Percentiles rank a stretch among this genome's conserved stretches.
These are phyloP conservation scores for Acronicta aceris DNA, from an alignment of 2,888 invertebrate genomes.

Conservation along the genomic window DNA sequence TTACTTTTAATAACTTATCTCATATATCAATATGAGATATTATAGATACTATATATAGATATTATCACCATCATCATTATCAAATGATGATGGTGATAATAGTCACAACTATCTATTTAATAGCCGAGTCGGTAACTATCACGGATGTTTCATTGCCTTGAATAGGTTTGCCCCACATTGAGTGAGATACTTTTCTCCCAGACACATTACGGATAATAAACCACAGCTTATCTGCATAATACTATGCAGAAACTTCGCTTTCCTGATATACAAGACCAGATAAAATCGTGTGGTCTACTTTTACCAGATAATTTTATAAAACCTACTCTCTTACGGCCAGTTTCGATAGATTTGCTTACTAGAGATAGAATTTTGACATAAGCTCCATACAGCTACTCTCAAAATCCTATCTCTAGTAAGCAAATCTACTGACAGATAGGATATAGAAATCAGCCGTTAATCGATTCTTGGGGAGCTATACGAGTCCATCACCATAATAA, in stretches of 20 bases:
- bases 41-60: too few relatives aligned
- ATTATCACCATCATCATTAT: too few relatives aligned
- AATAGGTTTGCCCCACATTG: conserved; percentile 27
- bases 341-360: conserved; percentile 1
- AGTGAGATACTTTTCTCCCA: conserved; percentile 13
- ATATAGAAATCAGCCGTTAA: not conserved
- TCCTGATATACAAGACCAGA: conserved; percentile 22
- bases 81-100: conserved; percentile 9
- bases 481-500: too few relatives aligned
- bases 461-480: not conserved
- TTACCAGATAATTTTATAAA: too few relatives aligned
- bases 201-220: conserved; percentile 31
- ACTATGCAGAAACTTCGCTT: conserved; percentile 24
- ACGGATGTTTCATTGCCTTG: conserved; percentile 19
- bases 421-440: too few relatives aligned
- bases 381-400: too few relatives aligned
- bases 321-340: too few relatives aligned
- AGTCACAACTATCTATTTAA: conserved; percentile 14
- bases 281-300: conserved; percentile 8
- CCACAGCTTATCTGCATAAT: conserved; percentile 22
- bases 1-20: too few relatives aligned
- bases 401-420: too few relatives aligned
- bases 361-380: too few relatives aligned
- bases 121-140: conserved; percentile 19
- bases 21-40: too few relatives aligned